Evolutionary conservation across 1,140 invertebrate genomes (phyloP).

Genomic region (Drosophila bipectinata): DNA sequence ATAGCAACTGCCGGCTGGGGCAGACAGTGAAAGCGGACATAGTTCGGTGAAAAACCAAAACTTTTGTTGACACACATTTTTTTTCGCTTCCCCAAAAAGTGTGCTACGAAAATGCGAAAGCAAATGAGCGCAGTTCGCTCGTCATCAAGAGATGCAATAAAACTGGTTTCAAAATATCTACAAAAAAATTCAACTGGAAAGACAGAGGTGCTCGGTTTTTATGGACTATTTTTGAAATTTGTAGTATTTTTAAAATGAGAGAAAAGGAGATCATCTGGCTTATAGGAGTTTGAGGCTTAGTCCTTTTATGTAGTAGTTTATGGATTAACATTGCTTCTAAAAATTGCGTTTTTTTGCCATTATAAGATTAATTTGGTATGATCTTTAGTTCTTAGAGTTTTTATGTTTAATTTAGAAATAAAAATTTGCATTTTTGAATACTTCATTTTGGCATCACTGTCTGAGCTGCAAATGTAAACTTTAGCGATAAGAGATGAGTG

Average conservation of each 20-base stretch:
- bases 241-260: too few species aligned
- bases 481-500: conserved; percentile 22
- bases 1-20: conserved; percentile 18
- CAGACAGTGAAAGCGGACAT: conserved; percentile 26
- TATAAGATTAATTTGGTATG: too few species aligned
- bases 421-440: neutral
- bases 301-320: too few species aligned
- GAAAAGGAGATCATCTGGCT: too few species aligned
- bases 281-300: too few species aligned
- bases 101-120: conserved; percentile 60
- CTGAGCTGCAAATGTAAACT: conserved; percentile 5
- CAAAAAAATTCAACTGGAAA: conserved; percentile 14
- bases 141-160: conserved; percentile 55
- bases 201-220: conserved; percentile 7
- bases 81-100: conserved; percentile 61
- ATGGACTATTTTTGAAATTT: too few species aligned
- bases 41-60: conserved; percentile 31
- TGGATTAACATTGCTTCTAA: too few species aligned
- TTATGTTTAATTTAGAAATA: too few species aligned
- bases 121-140: conserved; percentile 73
- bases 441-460: conserved; percentile 14
- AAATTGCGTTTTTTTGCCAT: too few species aligned
- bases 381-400: too few species aligned
- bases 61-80: conserved; percentile 77
- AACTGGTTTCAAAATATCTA: conserved; percentile 15